A percentile compares a stretch with the other conserved stretches of the same genome.
Evolutionary conservation across 2,888 invertebrate species (phyloP).

Genomic region (Pteria penguin): DNA sequence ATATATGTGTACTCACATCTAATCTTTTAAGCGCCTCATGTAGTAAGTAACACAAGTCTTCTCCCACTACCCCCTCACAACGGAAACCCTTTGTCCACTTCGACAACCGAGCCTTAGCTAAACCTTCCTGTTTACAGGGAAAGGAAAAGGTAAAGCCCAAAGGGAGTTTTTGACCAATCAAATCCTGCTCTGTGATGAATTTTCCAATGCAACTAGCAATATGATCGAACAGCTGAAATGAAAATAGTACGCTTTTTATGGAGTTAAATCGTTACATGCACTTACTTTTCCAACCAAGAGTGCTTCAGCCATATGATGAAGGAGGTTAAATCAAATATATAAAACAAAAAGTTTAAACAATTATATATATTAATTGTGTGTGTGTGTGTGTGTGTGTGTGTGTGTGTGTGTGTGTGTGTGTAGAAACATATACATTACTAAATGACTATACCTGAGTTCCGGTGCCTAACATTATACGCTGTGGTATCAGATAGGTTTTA

Average conservation of each 20-base stretch:
- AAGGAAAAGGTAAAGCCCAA: conserved; percentile 98
- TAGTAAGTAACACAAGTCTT: conserved; percentile 93
- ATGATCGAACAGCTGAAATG: conserved; percentile 91
- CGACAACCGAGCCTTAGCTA: conserved; percentile 91
- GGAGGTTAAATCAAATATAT: too few relatives aligned
- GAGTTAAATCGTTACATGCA: too few relatives aligned
- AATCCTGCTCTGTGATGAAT: conserved; percentile 90
- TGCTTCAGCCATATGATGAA: too few relatives aligned
- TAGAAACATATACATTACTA: too few relatives aligned
- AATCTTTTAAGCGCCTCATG: conserved; percentile 90
- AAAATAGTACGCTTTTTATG: not conserved
- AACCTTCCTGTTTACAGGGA: conserved; percentile 90
- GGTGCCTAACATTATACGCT: conserved; percentile 95
- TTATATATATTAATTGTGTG: too few relatives aligned
- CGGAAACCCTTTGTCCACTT: conserved; percentile 98
- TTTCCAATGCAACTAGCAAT: conserved; percentile 95
- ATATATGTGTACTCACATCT: conserved; percentile 58
- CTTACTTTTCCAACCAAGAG: too few relatives aligned
- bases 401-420: too few relatives aligned
- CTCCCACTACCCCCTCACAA: conserved; percentile 92
- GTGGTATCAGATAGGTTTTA: conserved; percentile 97
- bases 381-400: too few relatives aligned
- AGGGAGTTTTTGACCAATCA: conserved; percentile 84
- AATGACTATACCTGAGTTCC: conserved; percentile 85
- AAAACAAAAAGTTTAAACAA: too few relatives aligned